Percentiles rank a stretch among this genome's conserved stretches.
phyloP scores from a whole-genome alignment of 35 echinoderm and acorn worm species.

The Nesometra sesokonis region DNA sequence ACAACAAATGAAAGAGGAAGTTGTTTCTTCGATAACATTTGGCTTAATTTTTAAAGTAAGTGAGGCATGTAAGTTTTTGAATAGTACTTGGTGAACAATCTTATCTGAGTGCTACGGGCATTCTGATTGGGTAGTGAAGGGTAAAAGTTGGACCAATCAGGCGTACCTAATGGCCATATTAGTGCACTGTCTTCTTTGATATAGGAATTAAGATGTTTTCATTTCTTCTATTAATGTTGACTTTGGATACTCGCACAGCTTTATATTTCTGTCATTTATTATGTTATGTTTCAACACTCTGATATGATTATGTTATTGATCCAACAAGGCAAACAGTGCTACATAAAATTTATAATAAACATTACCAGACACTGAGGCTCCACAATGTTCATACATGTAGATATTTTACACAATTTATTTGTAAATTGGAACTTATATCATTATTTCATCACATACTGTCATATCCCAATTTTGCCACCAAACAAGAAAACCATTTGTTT shows the following conservation, averaged over 20 bases:
- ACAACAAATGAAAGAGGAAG: background rate
- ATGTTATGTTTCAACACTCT: no score
- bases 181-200: background rate
- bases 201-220: background rate
- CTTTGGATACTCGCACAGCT: background rate
- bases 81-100: background rate
- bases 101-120: background rate
- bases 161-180: background rate
- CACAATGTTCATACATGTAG: no score
- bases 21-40: background rate
- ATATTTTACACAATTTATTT: no score
- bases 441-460: no score
- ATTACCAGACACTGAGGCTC: no score
- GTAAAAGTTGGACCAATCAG: background rate
- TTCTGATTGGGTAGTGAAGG: background rate
- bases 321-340: background rate
- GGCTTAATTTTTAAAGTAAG: background rate
- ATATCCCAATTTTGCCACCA: no score
- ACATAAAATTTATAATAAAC: no score
- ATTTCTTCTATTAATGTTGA: background rate
- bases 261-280: background rate
- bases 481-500: no score
- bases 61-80: background rate
- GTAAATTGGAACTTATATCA: no score
- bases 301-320: background rate